These are phyloP conservation scores for Gymnothorax reevesii DNA, from an alignment of 2,797 vertebrate species.

Conservation along the genomic window DNA sequence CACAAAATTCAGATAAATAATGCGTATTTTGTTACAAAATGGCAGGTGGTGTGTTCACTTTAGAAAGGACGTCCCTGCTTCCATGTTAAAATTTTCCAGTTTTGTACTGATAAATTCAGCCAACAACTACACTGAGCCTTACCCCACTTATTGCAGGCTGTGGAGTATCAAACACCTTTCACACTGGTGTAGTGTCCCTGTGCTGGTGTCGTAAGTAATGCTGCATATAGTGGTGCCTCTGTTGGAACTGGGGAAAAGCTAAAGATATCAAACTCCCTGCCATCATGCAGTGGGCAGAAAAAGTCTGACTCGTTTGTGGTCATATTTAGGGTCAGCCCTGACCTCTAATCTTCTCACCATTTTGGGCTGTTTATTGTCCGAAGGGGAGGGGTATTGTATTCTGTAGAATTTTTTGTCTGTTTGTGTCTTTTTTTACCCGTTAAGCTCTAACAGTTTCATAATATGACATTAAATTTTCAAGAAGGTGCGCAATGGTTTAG, in stretches of 20 bases:
- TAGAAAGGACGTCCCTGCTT: slow-evolving; percentile 2
- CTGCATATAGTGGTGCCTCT: neutral
- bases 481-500: no score
- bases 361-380: neutral
- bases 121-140: neutral
- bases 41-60: neutral
- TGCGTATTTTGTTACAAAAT: neutral
- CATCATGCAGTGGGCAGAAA: no score
- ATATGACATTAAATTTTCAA: no score
- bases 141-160: neutral
- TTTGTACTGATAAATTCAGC: neutral
- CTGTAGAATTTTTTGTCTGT: no score
- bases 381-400: no score
- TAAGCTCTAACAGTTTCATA: no score
- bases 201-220: neutral
- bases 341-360: neutral
- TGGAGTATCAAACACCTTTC: neutral
- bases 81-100: neutral
- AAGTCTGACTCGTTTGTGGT: neutral
- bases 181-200: neutral
- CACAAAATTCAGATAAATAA: slow-evolving; percentile 2
- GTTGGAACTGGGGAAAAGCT: neutral
- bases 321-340: neutral
- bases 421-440: no score
- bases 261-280: no score